Evolutionary conservation across 2,888 invertebrate genomes (phyloP).

Genomic region (Odontomyia ornata): DNA sequence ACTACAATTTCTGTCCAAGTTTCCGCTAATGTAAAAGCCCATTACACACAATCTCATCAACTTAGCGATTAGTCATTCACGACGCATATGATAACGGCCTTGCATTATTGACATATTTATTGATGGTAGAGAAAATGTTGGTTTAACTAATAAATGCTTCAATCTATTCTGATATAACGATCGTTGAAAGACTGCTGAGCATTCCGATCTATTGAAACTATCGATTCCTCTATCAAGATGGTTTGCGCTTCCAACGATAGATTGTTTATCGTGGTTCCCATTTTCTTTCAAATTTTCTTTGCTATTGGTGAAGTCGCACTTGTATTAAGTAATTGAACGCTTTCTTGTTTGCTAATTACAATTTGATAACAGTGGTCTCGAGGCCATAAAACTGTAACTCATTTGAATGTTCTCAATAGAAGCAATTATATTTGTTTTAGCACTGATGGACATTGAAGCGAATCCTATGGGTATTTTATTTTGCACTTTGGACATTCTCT

Average conservation of each 20-base stretch:
- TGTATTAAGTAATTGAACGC: too few species aligned
- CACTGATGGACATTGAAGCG: too few species aligned
- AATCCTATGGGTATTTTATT: too few species aligned
- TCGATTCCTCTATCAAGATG: background rate
- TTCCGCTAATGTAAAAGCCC: background rate
- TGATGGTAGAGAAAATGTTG: slow-evolving; percentile 12
- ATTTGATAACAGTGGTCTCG: too few species aligned
- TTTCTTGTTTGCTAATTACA: too few species aligned
- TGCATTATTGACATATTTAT: slow-evolving; percentile 6
- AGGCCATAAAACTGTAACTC: too few species aligned
- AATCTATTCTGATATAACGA: background rate
- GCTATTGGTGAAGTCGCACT: too few species aligned
- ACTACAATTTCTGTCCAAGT: background rate
- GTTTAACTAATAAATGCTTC: background rate
- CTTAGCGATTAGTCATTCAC: slow-evolving; percentile 21
- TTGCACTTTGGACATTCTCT: too few species aligned
- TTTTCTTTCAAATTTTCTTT: too few species aligned
- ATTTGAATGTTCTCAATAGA: too few species aligned
- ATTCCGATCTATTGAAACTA: background rate
- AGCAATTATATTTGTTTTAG: too few species aligned
- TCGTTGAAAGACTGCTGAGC: background rate
- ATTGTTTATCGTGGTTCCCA: background rate
- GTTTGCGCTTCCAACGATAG: too few species aligned
- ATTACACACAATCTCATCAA: background rate
- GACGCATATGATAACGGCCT: slow-evolving; percentile 20